Base-by-base conservation (phyloP, 2,797 vertebrate genomes). In the Sebastes dallii region DNA sequence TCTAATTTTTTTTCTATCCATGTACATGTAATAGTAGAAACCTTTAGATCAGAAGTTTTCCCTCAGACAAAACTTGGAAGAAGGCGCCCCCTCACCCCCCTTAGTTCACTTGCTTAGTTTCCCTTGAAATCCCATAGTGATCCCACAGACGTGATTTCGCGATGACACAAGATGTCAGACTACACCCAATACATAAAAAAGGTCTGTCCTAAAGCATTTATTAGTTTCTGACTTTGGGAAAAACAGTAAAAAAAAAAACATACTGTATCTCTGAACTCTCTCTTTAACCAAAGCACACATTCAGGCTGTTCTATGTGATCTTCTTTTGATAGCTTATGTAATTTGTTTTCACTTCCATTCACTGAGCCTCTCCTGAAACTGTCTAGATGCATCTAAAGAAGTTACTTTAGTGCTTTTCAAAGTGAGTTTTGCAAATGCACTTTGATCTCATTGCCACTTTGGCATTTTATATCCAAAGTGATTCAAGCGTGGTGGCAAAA, bases 371-470 rank as follows among this genome's bases (percentile, higher is more conserved):
- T 7, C 29, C 42, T 50, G 42, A 50, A 50, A 50, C 42, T 50
- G 42, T 32, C 8, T 6, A 6, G 2, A 52, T 32, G 11, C 9
- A 6, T 54, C 6, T 39, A 3, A 10, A 71, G 8, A 55, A 54
- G 32, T 64, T 27, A 10, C 64, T 11, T 46, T 10, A 5, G 32
- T 25, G 7, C 8, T 62, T 77, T 70, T 81, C 14, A 72, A 0
- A 4, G 30, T 3, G 18, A 52, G 32, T 36, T 64, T 32, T 74
- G 9, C 1, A 20, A 12, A 58, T 5, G 16, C 11, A 62, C 58
- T 79, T 80, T 77, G 50, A 79, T 83, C 34, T 65, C 36, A 36
- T 52, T 62, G 46, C 52, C 34, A 59, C 34, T 24, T 36, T 50
- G 59, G 54, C 60, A 66, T 86, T 66, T 86, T 25, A 76, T 61